A percentile compares a stretch with the other conserved stretches of the same genome.
Evolutionary conservation across 2,888 invertebrate genomes (phyloP).

Genomic region (Tiphia femorata): DNA sequence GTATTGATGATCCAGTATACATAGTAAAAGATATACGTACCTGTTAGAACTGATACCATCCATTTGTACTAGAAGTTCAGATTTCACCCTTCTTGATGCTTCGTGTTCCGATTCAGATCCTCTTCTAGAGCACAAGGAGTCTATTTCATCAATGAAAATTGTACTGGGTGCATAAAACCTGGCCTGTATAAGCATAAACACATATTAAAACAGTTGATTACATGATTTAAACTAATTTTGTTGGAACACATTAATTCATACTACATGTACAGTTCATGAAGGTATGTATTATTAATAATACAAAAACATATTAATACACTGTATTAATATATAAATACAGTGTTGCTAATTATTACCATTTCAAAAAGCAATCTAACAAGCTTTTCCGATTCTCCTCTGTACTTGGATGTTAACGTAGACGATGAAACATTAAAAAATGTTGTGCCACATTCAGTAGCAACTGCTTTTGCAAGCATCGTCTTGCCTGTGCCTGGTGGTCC

Average conservation of each 20-base stretch:
- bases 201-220: no score
- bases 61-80: constrained; percentile 98
- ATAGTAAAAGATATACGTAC: constrained; percentile 48
- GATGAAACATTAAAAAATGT: constrained; percentile 98
- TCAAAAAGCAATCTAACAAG: constrained; percentile 96
- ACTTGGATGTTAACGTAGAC: constrained; percentile 97
- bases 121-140: constrained; percentile 94
- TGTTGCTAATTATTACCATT: constrained; percentile 79
- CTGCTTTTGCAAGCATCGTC: constrained; percentile 97
- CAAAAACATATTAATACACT: constrained; percentile 1
- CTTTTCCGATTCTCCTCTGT: constrained; percentile 99
- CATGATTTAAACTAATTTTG: no score
- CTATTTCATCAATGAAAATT: constrained; percentile 99
- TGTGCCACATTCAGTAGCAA: constrained; percentile 97
- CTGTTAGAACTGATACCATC: constrained; percentile 88
- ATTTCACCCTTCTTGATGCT: constrained; percentile 96
- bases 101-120: constrained; percentile 98
- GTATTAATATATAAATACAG: neutral
- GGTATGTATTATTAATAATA: constrained; percentile 3
- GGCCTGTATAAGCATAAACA: constrained; percentile 74
- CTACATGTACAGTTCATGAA: no score
- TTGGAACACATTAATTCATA: no score
- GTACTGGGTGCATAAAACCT: constrained; percentile 98
- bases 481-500: constrained; percentile 95
- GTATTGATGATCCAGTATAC: constrained; percentile 4